Evolutionary conservation across 1,140 invertebrate species (phyloP), one percentile per base, ranked within the genome.

Genomic region (Ephestia elutella): DNA sequence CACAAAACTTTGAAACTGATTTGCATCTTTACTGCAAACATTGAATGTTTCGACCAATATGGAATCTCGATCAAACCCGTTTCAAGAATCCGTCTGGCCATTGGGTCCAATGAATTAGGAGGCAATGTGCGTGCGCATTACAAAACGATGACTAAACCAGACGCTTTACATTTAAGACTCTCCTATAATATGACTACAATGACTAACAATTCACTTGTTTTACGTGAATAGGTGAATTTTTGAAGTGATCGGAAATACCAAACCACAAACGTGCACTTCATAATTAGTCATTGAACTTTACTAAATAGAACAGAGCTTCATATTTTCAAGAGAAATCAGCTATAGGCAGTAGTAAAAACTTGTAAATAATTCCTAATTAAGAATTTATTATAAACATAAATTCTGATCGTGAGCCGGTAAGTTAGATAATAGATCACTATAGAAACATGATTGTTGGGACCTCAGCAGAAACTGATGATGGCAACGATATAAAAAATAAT

Each of bases 61-160:
- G 38, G 38, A 44, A 44, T 44, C 15, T 44, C n/a, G 38, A 44
- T 44, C 10, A 44, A 44, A 44, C 38, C 38, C 38, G 38, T 44
- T 44, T 44, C 38, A 10, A 44, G 38, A 44, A 44, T 44, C 38
- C 38, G 38, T 44, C 38, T 38, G 38, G 38, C 38, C 38, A 44
- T 44, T 51, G 62, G 57, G 59, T 58, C 62, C 61, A 69, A 71
- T 73, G 74, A 75, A 70, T 75, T 75, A 70, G 68, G 59, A 75
- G 60, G 63, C 74, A 57, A 61, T 73, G 62, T 72, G 76, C 64
- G 69, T 71, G 63, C 74, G 78, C 74, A 81, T 82, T 73, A 75
- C 73, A 78, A 77, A 73, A 74, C 60, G 72, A 78, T 84, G 81
- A 84, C 76, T 84, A 81, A 84, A 66, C 68, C 32, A 30, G 21